A percentile compares a stretch with the other conserved stretches of the same genome.
phyloP scores from a whole-genome alignment of 2,113 vertebrate species.

The Sorex fumeus region DNA sequence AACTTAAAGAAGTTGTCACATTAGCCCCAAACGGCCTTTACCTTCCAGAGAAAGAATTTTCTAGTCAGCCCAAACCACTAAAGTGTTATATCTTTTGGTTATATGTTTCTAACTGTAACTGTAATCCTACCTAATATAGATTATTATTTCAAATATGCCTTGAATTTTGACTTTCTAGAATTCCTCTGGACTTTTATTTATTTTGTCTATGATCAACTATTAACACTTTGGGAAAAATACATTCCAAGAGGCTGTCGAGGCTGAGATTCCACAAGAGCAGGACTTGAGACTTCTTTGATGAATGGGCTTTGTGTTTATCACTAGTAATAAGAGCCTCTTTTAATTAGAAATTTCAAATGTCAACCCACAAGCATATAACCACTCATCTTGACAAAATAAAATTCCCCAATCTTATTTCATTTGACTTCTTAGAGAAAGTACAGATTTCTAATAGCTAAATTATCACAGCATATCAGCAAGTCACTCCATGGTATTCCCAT shows the following conservation, averaged over 20 bases:
- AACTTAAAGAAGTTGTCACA: not conserved
- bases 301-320: not conserved
- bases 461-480: constrained; percentile 73
- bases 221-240: not conserved
- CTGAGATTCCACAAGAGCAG: not conserved
- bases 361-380: constrained; percentile 21
- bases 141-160: not conserved
- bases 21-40: not conserved
- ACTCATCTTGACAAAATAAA: constrained; percentile 50
- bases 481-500: constrained; percentile 83
- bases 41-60: not conserved
- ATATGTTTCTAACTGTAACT: not conserved
- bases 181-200: not conserved
- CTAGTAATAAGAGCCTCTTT: not conserved
- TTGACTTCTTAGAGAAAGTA: constrained; percentile 66
- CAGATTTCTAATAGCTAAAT: constrained; percentile 76
- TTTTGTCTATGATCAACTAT: constrained; percentile 17
- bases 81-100: not conserved
- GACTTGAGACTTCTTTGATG: not conserved
- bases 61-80: not conserved
- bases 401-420: constrained; percentile 71
- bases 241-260: not conserved
- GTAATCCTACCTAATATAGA: not conserved
- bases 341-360: constrained; percentile 41
- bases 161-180: not conserved